Conservation (phyloP, 2,888 invertebrate species). For the Antheraea yamamai region DNA sequence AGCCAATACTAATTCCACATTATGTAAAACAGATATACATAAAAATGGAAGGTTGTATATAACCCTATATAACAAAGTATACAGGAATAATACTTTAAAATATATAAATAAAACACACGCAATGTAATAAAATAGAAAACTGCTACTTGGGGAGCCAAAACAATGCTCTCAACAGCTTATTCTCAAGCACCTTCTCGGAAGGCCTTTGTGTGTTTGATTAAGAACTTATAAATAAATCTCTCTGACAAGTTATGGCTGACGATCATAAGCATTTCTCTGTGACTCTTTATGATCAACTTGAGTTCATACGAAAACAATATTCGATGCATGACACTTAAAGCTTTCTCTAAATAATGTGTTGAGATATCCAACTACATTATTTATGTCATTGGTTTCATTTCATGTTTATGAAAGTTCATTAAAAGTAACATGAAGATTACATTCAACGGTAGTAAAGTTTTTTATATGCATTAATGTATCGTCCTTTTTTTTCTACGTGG, state of each 20-base stretch:
- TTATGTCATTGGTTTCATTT: not conserved
- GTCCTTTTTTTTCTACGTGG: no score
- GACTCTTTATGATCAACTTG: conserved; percentile 18
- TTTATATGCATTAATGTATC: not conserved
- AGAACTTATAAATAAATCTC: conserved; percentile 65
- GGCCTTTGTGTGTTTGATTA: conserved; percentile 64
- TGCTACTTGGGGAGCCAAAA: conserved; percentile 73
- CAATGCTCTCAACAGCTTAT: conserved; percentile 62
- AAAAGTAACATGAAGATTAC: not conserved
- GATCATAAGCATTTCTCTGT: conserved; percentile 25
- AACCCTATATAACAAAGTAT: not conserved
- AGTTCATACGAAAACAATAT: conserved; percentile 16
- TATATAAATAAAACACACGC: conserved; percentile 2
- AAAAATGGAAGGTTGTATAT: no score
- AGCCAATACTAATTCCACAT: not conserved
- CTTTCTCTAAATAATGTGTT: conserved; percentile 3
- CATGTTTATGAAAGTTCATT: not conserved
- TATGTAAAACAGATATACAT: not conserved
- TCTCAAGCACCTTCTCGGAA: conserved; percentile 63
- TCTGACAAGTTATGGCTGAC: conserved; percentile 41
- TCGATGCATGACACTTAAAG: conserved; percentile 17
- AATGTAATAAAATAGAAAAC: conserved; percentile 44
- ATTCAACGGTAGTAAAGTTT: not conserved
- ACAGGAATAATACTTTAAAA: not conserved
- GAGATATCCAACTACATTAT: conserved; percentile 1